These are phyloP conservation scores for Poecilia velifera DNA, from an alignment of 2,797 vertebrate genomes.

Conservation along the genomic window DNA sequence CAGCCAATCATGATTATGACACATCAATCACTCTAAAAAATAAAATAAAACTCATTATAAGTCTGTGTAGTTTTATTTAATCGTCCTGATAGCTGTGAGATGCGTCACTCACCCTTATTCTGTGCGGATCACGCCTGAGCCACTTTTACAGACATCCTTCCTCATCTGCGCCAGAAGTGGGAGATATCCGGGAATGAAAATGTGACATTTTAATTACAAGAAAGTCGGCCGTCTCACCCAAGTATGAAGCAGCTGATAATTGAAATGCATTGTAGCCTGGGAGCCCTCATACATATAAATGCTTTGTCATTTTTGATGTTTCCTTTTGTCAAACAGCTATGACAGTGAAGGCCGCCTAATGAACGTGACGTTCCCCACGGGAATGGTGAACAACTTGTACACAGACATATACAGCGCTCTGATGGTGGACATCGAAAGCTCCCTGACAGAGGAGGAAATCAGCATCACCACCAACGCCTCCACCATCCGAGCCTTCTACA, in stretches of 20 bases:
- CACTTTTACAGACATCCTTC: constrained; percentile 36
- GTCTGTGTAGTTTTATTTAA: constrained; percentile 15
- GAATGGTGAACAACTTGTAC: constrained; percentile 93
- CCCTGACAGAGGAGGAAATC: constrained; percentile 92
- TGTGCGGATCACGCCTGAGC: constrained; percentile 54
- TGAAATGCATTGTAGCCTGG: constrained; percentile 44
- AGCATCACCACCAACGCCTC: constrained; percentile 96
- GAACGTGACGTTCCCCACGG: constrained; percentile 97
- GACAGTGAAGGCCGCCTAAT: constrained; percentile 96
- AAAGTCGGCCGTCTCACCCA: constrained; percentile 44
- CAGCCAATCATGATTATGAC: constrained; percentile 58
- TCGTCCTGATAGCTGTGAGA: constrained; percentile 49
- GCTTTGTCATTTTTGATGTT: constrained; percentile 42
- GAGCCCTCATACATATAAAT: constrained; percentile 43
- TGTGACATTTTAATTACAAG: constrained; percentile 72
- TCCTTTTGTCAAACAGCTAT: constrained; percentile 83
- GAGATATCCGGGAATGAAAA: constrained; percentile 22
- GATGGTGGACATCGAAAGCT: constrained; percentile 93
- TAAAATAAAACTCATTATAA: constrained; percentile 58
- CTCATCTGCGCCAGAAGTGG: constrained; percentile 38
- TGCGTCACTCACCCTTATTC: constrained; percentile 52
- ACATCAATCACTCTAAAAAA: constrained; percentile 59
- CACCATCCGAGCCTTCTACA: constrained; percentile 92
- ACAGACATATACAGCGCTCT: constrained; percentile 91
- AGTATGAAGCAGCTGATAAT: constrained; percentile 55